A percentile compares a stretch with the other conserved stretches of the same genome.
Conservation (phyloP, 2,113 vertebrate species). For the Sigmodon hispidus region DNA sequence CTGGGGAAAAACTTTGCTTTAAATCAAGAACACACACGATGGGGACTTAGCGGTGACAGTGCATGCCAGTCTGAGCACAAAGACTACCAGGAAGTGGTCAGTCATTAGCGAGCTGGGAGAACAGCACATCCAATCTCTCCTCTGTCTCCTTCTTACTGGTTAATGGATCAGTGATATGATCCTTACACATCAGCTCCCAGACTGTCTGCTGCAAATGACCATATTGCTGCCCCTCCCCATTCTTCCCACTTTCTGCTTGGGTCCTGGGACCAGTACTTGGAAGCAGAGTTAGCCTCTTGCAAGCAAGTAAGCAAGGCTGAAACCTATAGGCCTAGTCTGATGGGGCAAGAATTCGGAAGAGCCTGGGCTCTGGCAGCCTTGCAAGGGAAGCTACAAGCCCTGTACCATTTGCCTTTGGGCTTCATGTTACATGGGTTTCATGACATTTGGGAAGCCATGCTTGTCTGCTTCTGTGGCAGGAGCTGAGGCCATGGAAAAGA, state of each 20-base stretch:
- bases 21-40: not conserved
- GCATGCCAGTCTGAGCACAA: too few species aligned
- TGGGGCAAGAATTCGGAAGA: not conserved
- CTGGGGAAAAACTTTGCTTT: not conserved
- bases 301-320: not conserved
- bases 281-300: not conserved
- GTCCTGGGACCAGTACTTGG: not conserved
- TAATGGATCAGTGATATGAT: not conserved
- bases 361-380: too few species aligned
- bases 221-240: not conserved
- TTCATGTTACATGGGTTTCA: not conserved
- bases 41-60: not conserved
- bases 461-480: not conserved
- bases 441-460: not conserved
- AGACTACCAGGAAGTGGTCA: not conserved
- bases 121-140: too few species aligned
- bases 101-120: rapidly evolving
- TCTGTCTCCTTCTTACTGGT: not conserved
- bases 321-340: not conserved
- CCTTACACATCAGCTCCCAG: not conserved
- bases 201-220: not conserved
- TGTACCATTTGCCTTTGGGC: not conserved
- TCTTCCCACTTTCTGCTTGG: not conserved
- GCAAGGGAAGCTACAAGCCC: not conserved
- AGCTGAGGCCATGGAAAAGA: not conserved